These are phyloP conservation scores for Cuniculus paca DNA, from an alignment of 2,797 vertebrate species.

Conservation along the genomic window DNA sequence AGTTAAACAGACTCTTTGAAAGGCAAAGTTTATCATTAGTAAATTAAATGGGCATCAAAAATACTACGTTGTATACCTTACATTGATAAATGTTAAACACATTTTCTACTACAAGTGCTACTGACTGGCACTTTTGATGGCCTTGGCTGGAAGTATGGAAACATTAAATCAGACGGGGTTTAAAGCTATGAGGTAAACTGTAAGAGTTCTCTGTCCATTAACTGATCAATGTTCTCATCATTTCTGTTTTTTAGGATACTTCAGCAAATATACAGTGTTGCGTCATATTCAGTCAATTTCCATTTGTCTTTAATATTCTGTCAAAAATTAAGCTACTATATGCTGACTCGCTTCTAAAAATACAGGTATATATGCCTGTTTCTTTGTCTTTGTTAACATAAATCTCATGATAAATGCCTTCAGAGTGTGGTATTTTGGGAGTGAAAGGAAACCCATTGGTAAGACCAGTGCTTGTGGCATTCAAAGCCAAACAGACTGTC, in stretches of 20 bases:
- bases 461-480: background rate
- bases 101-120: background rate
- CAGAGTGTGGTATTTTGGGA: background rate
- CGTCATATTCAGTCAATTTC: constrained; percentile 80
- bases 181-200: background rate
- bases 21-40: constrained; percentile 11
- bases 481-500: background rate
- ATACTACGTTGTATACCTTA: background rate
- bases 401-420: background rate
- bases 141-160: background rate
- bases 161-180: background rate
- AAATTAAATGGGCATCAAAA: constrained; percentile 32
- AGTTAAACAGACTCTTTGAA: background rate
- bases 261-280: background rate
- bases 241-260: constrained; percentile 70
- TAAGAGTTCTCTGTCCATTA: constrained; percentile 7
- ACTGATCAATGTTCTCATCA: constrained; percentile 33
- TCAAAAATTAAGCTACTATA: constrained; percentile 78
- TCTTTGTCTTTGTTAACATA: constrained; percentile 53
- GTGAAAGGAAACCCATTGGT: background rate
- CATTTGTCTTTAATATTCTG: constrained; percentile 81
- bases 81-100: background rate
- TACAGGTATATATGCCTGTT: constrained; percentile 74
- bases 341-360: constrained; percentile 40
- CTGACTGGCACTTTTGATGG: background rate